Evolutionary conservation across 2,113 vertebrate species (phyloP), one percentile per base, ranked within the genome.

Genomic region (Forbesichthys agassizii): DNA sequence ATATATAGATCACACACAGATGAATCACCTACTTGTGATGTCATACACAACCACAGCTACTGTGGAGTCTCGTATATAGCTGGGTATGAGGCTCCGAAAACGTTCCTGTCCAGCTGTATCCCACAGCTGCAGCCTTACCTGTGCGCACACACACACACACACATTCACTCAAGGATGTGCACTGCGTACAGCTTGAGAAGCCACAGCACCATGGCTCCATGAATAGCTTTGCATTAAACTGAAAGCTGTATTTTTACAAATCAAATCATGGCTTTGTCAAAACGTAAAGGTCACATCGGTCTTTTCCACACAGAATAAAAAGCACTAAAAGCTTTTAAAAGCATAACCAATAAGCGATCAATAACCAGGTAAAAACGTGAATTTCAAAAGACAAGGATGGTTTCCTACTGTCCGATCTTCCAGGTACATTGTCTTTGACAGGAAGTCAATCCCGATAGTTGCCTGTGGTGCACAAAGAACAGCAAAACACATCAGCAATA

Each of bases 401-500:
- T 54, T 42, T 73, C 90, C 81, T 90, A 93, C 92, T 82, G 92
- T 93, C 84, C 92, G 89, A 76, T 93, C 92, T 66, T 93, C 92
- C 89, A 93, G 85, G 84, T 93, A 93, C 92, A 93, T 93, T 42
- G 92, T 93, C 87, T 93, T 93, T 56, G 92, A 93, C 82, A 93
- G 73, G 80, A 93, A 93, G 88, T 93, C 92, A 51, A 93, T 93
- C 61, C 92, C 92, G 68, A 93, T 93, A 61, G 92, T 93, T 0
- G 92, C 92, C 92, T 93, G 69, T 57, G 60, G 66, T 49, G 62
- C 59, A 69, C 68, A 82, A 69, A 76, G 48, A 82, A 54, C n/a
- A 80, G 18, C 51, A 61, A 42, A 61, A 42, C 58, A 61, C 54
- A 71, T 74, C 61, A 83, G 69, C 47, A 20, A 57, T 27, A 53